Base-by-base conservation (phyloP, 2,888 invertebrate genomes). In the Mimas tiliae region DNA sequence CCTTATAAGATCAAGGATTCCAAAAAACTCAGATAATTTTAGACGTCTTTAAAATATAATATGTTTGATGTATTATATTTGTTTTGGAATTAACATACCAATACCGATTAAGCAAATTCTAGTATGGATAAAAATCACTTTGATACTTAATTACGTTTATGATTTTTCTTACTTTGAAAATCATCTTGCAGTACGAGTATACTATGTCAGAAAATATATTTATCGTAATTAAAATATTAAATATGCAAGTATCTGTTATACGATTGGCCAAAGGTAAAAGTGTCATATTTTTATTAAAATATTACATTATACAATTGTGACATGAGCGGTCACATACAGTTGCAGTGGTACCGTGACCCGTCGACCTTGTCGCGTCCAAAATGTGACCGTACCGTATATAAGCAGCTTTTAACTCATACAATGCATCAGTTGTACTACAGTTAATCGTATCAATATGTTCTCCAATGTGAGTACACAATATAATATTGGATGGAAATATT, bases 281-380 rank as follows among this genome's bases (percentile, higher is more conserved):
- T 52, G 33, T 52, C 52, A 14, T 27, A 27, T 12, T 52, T 27
- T 27, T 27, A 27, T 52, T 27, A 12, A 33, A 52, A 52, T 52
- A 52, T 38, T 9, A 45, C 12, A 45, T 14, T 45, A 45, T 45
- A n/a, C n/a, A 53, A 53, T 53, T 53, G 7, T 53, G 45, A 47
- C 42, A 62, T 21, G 45, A 21, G 21, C 19, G 42, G 50, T 45
- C 42, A 58, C 38, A 33, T 50, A 48, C 53, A 66, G 58, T 50
- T 50, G 55, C 48, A 62, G 38, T 58, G 42, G 33, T 58, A 21
- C 16, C 79, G 78, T 85, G 86, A 89, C 90, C 87, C 81, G 89
- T 81, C 80, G 84, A 84, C 90, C 90, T 90, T 85, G 89, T 82
- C 82, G 72, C 84, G 73, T 85, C 86, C 84, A 80, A 88, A 86